phyloP scores from a whole-genome alignment of 2,113 vertebrate genomes.

The Corythornis madagascariensis region DNA sequence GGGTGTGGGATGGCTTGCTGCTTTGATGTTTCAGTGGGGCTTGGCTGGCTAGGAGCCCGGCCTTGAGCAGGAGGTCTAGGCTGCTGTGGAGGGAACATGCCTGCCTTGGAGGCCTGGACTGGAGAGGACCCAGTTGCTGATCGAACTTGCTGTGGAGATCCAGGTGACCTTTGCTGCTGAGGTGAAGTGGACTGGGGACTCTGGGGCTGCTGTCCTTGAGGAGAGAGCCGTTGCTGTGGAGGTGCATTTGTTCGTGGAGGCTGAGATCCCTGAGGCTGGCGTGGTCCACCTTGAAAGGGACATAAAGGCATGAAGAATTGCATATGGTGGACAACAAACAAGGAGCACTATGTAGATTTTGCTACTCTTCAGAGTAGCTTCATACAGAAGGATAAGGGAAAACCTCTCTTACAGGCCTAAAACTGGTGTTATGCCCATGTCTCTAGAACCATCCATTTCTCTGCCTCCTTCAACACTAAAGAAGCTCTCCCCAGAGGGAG shows the following conservation, averaged over 20 bases:
- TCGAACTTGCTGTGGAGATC: conserved; percentile 90
- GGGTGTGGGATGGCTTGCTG: conserved; percentile 80
- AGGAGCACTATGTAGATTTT: not conserved
- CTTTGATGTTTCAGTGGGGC: conserved; percentile 73
- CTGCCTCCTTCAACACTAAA: not conserved
- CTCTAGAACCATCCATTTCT: not conserved
- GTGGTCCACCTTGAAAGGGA: conserved; percentile 80
- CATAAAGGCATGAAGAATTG: not conserved
- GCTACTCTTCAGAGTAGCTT: not conserved
- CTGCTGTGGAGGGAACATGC: conserved; percentile 77
- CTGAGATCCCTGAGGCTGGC: conserved; percentile 77
- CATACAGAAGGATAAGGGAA: not conserved
- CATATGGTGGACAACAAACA: not conserved
- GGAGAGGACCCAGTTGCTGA: conserved; percentile 85
- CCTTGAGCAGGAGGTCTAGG: conserved; percentile 72
- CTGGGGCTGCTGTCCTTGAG: conserved; percentile 81
- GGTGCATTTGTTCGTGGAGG: conserved; percentile 66
- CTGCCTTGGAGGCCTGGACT: conserved; percentile 87
- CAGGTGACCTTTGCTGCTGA: conserved; percentile 88
- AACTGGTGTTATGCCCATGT: not conserved
- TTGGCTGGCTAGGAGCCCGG: conserved; percentile 75
- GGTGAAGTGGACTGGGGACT: conserved; percentile 81
- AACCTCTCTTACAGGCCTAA: not conserved
- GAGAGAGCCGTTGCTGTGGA: conserved; percentile 79
- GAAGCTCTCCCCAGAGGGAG: not conserved